Evolutionary conservation across 2,113 vertebrate species (phyloP), one percentile per base, ranked within the genome.

Genomic region (Bambusicola thoracicus): DNA sequence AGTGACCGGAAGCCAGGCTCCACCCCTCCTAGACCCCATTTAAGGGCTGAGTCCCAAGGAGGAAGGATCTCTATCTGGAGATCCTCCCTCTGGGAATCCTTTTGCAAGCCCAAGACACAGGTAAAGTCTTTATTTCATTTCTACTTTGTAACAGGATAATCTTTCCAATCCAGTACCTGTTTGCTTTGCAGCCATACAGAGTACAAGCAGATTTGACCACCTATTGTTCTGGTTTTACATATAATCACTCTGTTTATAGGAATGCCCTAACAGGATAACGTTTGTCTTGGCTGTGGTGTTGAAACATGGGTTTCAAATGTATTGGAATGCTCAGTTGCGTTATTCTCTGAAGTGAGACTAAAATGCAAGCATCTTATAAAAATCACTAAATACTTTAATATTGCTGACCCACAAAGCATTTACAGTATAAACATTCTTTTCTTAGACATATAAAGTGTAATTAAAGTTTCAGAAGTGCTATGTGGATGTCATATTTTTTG

Each of bases 391-490:
- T 77, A 55, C 63, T 84, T 84, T 16, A 41, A 40, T 81, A 34
- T 27, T 63, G 61, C 30, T 84, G 18, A n/a, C 40, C 84, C 66
- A 48, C 40, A 65, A 29, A 40, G 38, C 49, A 65, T 40, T 84
- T 90, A 81, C 32, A 84, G 27, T 21, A 76, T 66, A 10, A 78
- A 21, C 16, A 30, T 81, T 96, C 10, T 68, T 81, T 73, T 83
- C 69, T 53, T 81, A 79, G 53, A 75, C n/a, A 53, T 74, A 86
- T 3, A 59, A n/a, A 81, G 29, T 79, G 81, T 75, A 78, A 85
- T 90, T 74, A 59, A 93, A 89, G 43, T 94, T 93, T 89, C 43
- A 44, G 89, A 81, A 76, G 61, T 89, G 68, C 81, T 41, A 32
- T 24, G 44, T 61, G 62, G 56, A 79, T 56, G 32, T 78, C 77